phyloP scores from a whole-genome alignment of 1,140 invertebrate species.

The Gonatopus flavifemur region DNA sequence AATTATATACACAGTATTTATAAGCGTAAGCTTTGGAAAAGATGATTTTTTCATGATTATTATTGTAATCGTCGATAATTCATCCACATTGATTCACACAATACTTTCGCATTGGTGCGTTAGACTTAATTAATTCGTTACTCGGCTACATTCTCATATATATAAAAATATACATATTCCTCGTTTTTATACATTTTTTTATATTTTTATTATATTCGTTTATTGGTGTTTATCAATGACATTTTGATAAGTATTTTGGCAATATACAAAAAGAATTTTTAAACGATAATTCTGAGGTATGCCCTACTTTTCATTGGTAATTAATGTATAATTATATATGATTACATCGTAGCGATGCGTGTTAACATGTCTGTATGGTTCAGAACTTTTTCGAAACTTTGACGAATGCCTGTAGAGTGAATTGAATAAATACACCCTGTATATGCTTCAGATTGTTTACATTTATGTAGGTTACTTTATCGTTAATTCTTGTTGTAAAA shows the following conservation, averaged over 20 bases:
- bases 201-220: too few species aligned
- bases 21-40: too few species aligned
- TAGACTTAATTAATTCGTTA: constrained; percentile 4
- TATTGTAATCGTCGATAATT: too few species aligned
- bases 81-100: too few species aligned
- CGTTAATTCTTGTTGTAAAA: too few species aligned
- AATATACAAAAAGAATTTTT: too few species aligned
- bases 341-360: neutral
- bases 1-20: too few species aligned
- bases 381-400: neutral
- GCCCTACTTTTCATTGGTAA: neutral
- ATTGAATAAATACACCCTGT: constrained; percentile 6
- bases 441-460: constrained; percentile 4
- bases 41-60: too few species aligned
- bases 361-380: neutral
- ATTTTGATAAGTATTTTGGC: constrained; percentile 1
- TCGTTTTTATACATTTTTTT: constrained; percentile 1
- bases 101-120: too few species aligned
- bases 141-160: constrained; percentile 5
- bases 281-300: neutral
- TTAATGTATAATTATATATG: constrained; percentile 3
- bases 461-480: too few species aligned
- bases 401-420: constrained; percentile 6
- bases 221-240: neutral
- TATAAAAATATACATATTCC: neutral